phyloP scores from a whole-genome alignment of 2,113 vertebrate genomes.

The Sclerurus mexicanus region DNA sequence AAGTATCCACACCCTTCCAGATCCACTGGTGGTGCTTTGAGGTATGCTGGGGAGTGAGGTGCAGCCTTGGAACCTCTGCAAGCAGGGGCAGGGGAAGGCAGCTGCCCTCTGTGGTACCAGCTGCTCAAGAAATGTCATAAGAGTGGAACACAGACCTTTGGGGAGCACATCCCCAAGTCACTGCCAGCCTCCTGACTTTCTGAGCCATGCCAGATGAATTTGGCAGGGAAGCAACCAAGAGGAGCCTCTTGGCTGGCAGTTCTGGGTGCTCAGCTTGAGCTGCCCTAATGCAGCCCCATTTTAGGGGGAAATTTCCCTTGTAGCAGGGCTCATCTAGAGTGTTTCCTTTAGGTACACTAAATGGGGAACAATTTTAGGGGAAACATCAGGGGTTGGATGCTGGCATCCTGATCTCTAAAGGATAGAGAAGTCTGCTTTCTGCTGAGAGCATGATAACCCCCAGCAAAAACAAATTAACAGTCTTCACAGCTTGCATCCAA shows the following conservation, averaged over 20 bases:
- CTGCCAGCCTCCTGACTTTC: neutral
- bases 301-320: neutral
- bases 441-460: neutral
- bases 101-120: neutral
- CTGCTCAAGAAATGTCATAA: neutral
- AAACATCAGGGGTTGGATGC: neutral
- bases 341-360: neutral
- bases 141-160: neutral
- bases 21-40: neutral
- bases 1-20: neutral
- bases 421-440: neutral
- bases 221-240: neutral
- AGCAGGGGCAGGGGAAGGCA: neutral
- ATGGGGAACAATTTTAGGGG: neutral
- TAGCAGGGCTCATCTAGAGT: rapidly evolving
- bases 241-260: neutral
- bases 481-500: neutral
- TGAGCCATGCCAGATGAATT: neutral
- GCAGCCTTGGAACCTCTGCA: neutral
- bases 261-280: neutral
- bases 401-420: neutral
- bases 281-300: neutral
- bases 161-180: neutral
- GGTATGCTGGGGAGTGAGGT: neutral
- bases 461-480: neutral